Evolutionary conservation across 2,888 invertebrate species (phyloP).

Genomic region (Polymixis lichenea): DNA sequence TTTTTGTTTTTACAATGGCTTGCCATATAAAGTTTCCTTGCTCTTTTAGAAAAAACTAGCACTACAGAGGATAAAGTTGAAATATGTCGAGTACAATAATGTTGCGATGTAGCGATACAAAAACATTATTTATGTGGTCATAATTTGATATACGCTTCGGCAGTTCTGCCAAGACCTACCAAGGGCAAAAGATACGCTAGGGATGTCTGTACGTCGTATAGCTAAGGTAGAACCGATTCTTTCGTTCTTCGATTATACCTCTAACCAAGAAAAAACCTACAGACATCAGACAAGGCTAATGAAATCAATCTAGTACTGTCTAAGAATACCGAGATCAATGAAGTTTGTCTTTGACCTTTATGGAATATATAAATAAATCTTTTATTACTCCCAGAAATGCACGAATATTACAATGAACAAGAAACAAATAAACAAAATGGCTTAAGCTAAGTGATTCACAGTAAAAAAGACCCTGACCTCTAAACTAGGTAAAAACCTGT

Average conservation of each 20-base stretch:
- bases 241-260: no score
- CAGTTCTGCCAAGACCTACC: conserved; percentile 17
- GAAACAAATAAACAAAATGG: no score
- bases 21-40: neutral
- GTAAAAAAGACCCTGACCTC: no score
- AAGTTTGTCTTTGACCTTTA: conserved; percentile 10
- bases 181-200: neutral
- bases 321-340: conserved; percentile 23
- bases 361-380: no score
- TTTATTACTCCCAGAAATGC: no score
- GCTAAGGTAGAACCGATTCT: neutral
- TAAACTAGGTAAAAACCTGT: no score
- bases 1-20: conserved; percentile 14
- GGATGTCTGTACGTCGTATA: neutral
- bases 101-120: neutral
- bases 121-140: conserved; percentile 3
- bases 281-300: conserved; percentile 8
- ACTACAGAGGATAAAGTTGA: neutral
- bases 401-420: no score
- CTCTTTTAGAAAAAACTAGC: neutral
- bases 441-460: no score
- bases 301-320: neutral
- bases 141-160: conserved; percentile 18
- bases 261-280: neutral
- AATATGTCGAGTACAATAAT: neutral